Evolutionary conservation across 53 echinoderm and acorn worm species (phyloP).

Genomic region (Arbacia lixula): DNA sequence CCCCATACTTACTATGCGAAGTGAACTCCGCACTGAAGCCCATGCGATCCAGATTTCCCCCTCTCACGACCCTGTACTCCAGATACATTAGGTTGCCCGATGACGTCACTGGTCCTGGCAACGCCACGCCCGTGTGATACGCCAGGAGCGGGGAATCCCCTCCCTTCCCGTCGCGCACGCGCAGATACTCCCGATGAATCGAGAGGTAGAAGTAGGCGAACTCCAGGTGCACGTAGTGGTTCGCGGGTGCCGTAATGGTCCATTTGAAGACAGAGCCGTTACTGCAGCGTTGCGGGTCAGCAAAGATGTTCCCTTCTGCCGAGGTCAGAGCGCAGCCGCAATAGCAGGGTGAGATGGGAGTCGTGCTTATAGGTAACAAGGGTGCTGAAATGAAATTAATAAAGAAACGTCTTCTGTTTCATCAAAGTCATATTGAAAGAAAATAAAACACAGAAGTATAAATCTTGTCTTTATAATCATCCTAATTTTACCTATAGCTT

Average conservation of each 20-base stretch:
- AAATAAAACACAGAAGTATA: no score
- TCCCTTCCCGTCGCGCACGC: slow-evolving; percentile 81
- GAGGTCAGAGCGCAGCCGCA: slow-evolving; percentile 73
- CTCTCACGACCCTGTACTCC: slow-evolving; percentile 75
- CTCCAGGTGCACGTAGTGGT: slow-evolving; percentile 71
- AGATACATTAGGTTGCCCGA: slow-evolving; percentile 74
- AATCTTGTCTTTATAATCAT: no score
- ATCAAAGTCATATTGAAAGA: no score
- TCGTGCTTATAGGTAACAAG: neutral
- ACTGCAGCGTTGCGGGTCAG: slow-evolving; percentile 66
- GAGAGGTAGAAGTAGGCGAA: slow-evolving; percentile 81
- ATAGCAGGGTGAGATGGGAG: slow-evolving; percentile 61
- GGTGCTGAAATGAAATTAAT: no score
- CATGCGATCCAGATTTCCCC: slow-evolving; percentile 57
- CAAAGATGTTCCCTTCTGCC: slow-evolving; percentile 65
- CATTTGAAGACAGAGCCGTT: slow-evolving; percentile 51
- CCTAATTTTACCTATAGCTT: no score
- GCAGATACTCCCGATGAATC: slow-evolving; percentile 77
- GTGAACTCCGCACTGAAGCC: slow-evolving; percentile 80
- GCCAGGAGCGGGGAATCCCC: slow-evolving; percentile 73
- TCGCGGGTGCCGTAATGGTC: slow-evolving; percentile 66
- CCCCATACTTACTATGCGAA: slow-evolving; percentile 68
- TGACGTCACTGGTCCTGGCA: slow-evolving; percentile 75
- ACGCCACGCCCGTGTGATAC: slow-evolving; percentile 82
- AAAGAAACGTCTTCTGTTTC: no score